These are phyloP conservation scores for Recurvirostra avosetta DNA, from an alignment of 2,113 vertebrate genomes.

Conservation along the genomic window DNA sequence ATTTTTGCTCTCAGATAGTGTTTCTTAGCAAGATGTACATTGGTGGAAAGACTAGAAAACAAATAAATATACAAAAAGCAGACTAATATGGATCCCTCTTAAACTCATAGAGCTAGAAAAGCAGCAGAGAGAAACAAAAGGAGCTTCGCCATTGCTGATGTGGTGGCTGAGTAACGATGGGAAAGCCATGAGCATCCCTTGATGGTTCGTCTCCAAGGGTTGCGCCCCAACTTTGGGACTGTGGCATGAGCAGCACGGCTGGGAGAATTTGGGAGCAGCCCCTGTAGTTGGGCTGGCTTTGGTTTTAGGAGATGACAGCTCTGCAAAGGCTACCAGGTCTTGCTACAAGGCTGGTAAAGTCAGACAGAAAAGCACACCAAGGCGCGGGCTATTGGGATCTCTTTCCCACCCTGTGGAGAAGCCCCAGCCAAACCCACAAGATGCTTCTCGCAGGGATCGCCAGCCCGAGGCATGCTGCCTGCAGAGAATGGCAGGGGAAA, in stretches of 20 bases:
- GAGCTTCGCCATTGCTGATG: neutral
- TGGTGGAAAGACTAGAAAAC: neutral
- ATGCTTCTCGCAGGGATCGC: fast-evolving
- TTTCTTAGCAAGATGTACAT: neutral
- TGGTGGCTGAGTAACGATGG: neutral
- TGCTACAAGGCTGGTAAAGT: neutral
- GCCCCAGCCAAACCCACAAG: neutral
- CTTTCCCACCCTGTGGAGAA: neutral
- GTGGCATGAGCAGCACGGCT: neutral
- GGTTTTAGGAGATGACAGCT: neutral
- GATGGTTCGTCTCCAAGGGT: neutral
- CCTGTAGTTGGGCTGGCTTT: neutral
- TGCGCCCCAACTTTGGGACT: neutral
- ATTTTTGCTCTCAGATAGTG: neutral
- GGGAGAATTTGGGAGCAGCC: neutral
- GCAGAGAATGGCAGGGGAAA: neutral
- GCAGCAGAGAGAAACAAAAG: neutral
- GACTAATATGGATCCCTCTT: neutral
- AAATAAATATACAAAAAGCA: neutral
- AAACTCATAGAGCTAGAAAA: neutral
- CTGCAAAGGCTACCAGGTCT: neutral
- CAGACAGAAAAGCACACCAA: neutral
- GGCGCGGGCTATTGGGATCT: neutral
- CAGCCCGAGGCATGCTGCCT: neutral
- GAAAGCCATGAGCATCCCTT: neutral